A percentile compares a stretch with the other conserved stretches of the same genome.
Evolutionary conservation across 2,113 vertebrate genomes (phyloP).

Genomic region (Tinamus guttatus): DNA sequence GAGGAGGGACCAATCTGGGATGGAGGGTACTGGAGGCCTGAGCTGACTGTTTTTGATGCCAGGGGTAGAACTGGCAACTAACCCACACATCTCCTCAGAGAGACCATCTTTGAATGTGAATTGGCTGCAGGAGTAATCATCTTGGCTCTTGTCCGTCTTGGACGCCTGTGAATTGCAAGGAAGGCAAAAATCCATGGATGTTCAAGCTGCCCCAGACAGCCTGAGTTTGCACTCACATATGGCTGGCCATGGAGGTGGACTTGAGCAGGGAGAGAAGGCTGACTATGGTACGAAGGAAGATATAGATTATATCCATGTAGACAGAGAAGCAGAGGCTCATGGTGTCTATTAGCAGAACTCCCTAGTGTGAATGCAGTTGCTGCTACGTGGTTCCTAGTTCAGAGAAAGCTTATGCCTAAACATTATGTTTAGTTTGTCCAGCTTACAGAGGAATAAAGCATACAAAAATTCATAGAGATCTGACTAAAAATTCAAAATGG

Average conservation of each 20-base stretch:
- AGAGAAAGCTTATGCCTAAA: background rate
- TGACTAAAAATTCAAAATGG: background rate
- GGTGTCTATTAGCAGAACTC: background rate
- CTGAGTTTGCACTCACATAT: too few species aligned
- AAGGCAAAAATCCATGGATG: background rate
- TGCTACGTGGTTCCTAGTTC: background rate
- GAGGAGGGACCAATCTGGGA: background rate
- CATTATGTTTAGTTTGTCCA: background rate
- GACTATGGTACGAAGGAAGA: background rate
- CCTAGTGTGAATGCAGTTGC: background rate
- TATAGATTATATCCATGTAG: background rate
- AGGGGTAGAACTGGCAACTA: background rate
- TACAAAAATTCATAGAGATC: background rate
- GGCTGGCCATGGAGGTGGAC: too few species aligned
- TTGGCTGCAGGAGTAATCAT: background rate
- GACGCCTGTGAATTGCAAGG: rapidly evolving
- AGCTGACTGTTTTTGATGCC: rapidly evolving
- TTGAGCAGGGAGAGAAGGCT: too few species aligned
- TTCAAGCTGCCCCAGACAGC: too few species aligned
- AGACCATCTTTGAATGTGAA: background rate
- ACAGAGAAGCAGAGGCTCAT: background rate
- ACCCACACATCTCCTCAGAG: background rate
- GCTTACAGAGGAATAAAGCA: background rate
- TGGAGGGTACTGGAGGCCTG: background rate
- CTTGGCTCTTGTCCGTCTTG: background rate